Percentiles rank a stretch among this genome's conserved stretches.
These are phyloP conservation scores for Adrianichthys oophorus DNA, from an alignment of 2,797 vertebrate genomes.

Conservation along the genomic window DNA sequence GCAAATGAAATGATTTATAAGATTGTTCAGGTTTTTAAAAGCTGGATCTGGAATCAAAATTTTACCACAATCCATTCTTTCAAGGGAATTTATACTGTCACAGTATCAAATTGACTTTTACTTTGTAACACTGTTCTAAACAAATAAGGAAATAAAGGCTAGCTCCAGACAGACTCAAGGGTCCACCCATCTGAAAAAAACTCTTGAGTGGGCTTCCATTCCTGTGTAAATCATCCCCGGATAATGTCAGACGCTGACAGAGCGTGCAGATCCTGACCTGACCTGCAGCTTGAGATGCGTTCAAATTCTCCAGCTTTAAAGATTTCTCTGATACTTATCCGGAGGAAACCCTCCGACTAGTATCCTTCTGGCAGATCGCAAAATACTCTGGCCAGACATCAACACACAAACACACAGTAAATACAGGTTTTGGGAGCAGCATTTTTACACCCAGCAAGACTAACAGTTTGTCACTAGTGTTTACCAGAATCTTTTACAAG, in stretches of 20 bases:
- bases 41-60: no score
- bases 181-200: conserved; percentile 38
- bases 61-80: no score
- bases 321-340: conserved; percentile 63
- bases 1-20: no score
- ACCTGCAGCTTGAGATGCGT: conserved; percentile 31
- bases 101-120: no score
- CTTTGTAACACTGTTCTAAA: no score
- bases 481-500: conserved; percentile 5
- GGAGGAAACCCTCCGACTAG: conserved; percentile 64
- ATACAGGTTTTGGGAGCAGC: conserved; percentile 47
- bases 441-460: conserved; percentile 56
- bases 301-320: conserved; percentile 39
- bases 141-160: conserved; percentile 6
- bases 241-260: conserved; percentile 32
- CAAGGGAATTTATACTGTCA: no score
- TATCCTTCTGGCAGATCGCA: conserved; percentile 60
- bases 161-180: conserved; percentile 11
- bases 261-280: conserved; percentile 26
- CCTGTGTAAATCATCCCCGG: conserved; percentile 43
- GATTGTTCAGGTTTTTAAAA: no score
- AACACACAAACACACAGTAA: conserved; percentile 19
- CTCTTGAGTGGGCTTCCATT: conserved; percentile 42
- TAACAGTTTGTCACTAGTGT: conserved; percentile 34
- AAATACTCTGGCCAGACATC: conserved; percentile 67